These are phyloP conservation scores for Dendrocincla tyrannina DNA, from an alignment of 2,797 vertebrate genomes.

Conservation along the genomic window DNA sequence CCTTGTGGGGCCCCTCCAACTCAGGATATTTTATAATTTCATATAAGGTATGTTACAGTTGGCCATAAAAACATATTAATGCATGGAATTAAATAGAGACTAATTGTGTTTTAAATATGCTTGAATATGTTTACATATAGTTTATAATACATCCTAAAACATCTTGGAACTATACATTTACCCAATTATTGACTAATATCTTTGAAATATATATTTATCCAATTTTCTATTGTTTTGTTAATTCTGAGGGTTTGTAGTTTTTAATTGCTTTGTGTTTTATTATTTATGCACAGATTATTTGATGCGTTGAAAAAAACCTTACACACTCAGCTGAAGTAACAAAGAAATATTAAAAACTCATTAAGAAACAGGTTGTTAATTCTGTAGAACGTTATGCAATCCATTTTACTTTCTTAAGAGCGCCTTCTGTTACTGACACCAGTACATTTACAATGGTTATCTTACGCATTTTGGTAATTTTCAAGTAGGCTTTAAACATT, in stretches of 20 bases:
- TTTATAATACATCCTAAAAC: neutral
- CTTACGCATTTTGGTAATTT: neutral
- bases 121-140: neutral
- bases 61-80: neutral
- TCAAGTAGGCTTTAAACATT: neutral
- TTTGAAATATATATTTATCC: slow-evolving; percentile 7
- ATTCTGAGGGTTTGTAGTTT: neutral
- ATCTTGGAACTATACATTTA: neutral
- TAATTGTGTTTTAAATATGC: neutral
- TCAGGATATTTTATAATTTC: neutral
- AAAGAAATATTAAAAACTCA: slow-evolving; percentile 16
- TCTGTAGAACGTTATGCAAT: neutral
- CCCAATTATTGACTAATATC: neutral
- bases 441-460: neutral
- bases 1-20: accelerated
- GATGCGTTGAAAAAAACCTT: neutral
- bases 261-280: slow-evolving; percentile 20
- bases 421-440: neutral
- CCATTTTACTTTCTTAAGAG: neutral
- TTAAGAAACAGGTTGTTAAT: slow-evolving; percentile 5
- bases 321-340: neutral
- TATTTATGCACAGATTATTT: neutral
- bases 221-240: neutral
- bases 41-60: neutral
- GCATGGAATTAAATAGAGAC: neutral